Conservation (phyloP, 2,797 vertebrate species). For the Liasis olivaceus region DNA sequence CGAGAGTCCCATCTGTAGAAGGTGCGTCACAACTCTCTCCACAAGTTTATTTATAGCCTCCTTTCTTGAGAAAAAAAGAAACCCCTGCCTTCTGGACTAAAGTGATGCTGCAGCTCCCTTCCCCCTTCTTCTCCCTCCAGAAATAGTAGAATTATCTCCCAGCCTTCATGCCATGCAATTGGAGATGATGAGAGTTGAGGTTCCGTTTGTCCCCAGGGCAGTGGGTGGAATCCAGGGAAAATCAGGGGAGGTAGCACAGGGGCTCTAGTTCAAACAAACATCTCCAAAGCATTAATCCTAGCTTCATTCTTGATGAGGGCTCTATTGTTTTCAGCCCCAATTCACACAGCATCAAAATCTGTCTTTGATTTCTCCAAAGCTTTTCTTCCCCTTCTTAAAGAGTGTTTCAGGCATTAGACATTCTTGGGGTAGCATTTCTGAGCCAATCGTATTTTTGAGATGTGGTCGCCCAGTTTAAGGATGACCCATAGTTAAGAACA, state of each 20-base stretch:
- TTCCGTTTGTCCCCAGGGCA: not conserved
- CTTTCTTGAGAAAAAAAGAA: not conserved
- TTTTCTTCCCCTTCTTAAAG: not conserved
- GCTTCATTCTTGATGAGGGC: not conserved
- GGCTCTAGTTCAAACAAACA: not conserved
- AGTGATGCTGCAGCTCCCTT: not conserved
- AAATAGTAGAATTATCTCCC: not conserved
- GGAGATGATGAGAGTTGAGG: not conserved
- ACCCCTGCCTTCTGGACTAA: not conserved
- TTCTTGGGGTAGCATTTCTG: not conserved
- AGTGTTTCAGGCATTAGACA: not conserved
- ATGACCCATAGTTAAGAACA: too few relatives aligned
- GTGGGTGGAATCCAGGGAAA: not conserved
- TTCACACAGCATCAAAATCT: not conserved
- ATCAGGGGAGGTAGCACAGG: not conserved
- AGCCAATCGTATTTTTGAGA: not conserved
- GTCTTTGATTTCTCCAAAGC: not conserved
- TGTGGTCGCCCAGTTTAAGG: not conserved
- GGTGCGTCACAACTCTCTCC: conserved; percentile 27
- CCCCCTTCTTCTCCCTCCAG: not conserved
- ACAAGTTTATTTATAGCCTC: not conserved
- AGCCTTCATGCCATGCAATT: not conserved
- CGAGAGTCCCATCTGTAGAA: not conserved
- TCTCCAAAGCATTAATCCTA: not conserved
- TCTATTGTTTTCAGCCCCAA: not conserved